Evolutionary conservation across 1,140 invertebrate genomes (phyloP).

Genomic region (Drosophila pachea): DNA sequence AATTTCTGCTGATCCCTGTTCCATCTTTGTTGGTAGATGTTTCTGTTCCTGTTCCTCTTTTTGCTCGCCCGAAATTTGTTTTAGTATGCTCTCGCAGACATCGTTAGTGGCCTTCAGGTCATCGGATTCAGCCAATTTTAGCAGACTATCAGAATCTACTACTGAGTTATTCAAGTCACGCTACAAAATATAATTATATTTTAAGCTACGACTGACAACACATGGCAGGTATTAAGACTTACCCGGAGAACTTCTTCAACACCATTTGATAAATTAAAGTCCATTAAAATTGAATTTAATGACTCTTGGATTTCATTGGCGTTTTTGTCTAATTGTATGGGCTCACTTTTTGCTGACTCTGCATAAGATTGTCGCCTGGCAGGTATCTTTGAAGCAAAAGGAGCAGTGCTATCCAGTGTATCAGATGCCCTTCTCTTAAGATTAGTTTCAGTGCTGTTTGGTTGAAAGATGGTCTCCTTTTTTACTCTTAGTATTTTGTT

Average conservation of each 20-base stretch:
- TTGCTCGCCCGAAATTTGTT: background rate
- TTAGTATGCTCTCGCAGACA: background rate
- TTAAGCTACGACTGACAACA: background rate
- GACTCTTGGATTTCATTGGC: background rate
- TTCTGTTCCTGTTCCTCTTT: background rate
- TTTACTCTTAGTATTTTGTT: background rate
- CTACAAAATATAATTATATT: slow-evolving; percentile 1
- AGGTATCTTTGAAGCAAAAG: background rate
- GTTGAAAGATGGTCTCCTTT: background rate
- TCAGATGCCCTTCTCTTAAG: background rate
- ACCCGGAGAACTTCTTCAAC: slow-evolving; percentile 23
- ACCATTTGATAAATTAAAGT: slow-evolving; percentile 28
- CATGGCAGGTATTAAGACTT: background rate
- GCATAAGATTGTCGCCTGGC: background rate
- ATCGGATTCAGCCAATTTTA: slow-evolving; percentile 13
- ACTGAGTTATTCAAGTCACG: slow-evolving; percentile 4
- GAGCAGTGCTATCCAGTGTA: background rate
- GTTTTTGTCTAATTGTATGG: background rate
- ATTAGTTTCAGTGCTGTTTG: too few species aligned
- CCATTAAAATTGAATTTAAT: background rate
- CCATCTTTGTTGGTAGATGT: background rate
- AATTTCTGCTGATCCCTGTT: background rate
- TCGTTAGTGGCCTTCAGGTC: background rate
- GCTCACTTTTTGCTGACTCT: background rate
- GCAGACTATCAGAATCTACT: slow-evolving; percentile 25